Percentiles rank a stretch among this genome's conserved stretches.
These are phyloP conservation scores for Eristalis pertinax DNA, from an alignment of 2,888 invertebrate species.

Conservation along the genomic window DNA sequence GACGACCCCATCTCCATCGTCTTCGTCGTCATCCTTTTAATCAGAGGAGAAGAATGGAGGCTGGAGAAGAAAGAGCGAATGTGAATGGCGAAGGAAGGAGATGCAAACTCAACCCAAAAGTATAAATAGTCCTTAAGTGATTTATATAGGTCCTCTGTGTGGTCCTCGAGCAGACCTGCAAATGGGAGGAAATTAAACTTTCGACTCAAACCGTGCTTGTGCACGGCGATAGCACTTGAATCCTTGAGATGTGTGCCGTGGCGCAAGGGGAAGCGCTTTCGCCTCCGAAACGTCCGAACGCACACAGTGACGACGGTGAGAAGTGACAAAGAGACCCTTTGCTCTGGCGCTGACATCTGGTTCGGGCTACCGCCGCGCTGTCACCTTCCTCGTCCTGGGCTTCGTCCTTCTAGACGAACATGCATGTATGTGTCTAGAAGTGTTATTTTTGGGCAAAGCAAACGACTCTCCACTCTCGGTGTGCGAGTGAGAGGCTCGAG, in stretches of 20 bases:
- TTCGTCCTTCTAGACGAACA: slow-evolving; percentile 13
- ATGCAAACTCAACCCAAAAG: slow-evolving; percentile 23
- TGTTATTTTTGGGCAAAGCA: slow-evolving; percentile 28
- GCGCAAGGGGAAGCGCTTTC: neutral
- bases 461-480: neutral
- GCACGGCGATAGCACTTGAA: slow-evolving; percentile 39
- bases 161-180: slow-evolving; percentile 46
- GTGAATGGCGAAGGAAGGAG: neutral
- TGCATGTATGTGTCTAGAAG: slow-evolving; percentile 39
- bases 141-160: slow-evolving; percentile 63
- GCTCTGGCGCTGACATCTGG: slow-evolving; percentile 48
- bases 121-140: slow-evolving; percentile 67
- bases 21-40: slow-evolving; percentile 43
- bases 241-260: slow-evolving; percentile 11
- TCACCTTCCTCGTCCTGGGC: no score
- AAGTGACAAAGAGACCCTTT: slow-evolving; percentile 40
- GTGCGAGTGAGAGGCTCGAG: slow-evolving; percentile 14
- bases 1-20: neutral
- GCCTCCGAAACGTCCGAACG: neutral
- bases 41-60: slow-evolving; percentile 36
- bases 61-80: neutral
- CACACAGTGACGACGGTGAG: slow-evolving; percentile 33
- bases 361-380: neutral
- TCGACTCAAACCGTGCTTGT: slow-evolving; percentile 28
- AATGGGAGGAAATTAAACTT: slow-evolving; percentile 64